Conservation (phyloP, 2,888 invertebrate genomes). For the Seladonia tumulorum region DNA sequence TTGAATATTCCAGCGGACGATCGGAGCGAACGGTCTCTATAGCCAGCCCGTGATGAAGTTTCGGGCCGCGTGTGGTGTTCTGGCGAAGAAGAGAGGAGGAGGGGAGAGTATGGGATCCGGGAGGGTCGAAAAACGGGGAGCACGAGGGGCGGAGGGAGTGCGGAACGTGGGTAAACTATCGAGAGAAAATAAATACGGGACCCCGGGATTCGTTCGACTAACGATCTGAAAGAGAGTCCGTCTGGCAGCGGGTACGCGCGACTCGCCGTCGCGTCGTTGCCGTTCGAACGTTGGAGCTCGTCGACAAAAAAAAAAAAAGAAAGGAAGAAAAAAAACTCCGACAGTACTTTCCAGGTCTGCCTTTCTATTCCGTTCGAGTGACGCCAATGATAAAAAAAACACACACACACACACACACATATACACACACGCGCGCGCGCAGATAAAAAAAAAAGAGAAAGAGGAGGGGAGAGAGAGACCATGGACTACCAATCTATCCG, state of each 20-base stretch:
- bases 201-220: slow-evolving; percentile 62
- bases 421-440: neutral
- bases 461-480: slow-evolving; percentile 2
- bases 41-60: slow-evolving; percentile 35
- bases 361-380: slow-evolving; percentile 57
- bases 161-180: slow-evolving; percentile 61
- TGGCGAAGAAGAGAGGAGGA: slow-evolving; percentile 17
- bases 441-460: no score
- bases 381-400: slow-evolving; percentile 39
- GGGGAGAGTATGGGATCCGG: neutral
- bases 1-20: neutral
- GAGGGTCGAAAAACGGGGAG: slow-evolving; percentile 7
- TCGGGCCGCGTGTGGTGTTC: slow-evolving; percentile 27
- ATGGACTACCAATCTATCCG: slow-evolving; percentile 42
- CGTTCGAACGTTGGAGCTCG: slow-evolving; percentile 30
- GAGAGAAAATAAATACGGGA: slow-evolving; percentile 70
- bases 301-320: slow-evolving; percentile 23
- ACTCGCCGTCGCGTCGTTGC: slow-evolving; percentile 33
- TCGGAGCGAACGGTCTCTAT: slow-evolving; percentile 25
- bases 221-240: slow-evolving; percentile 59
- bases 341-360: slow-evolving; percentile 58
- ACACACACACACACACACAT: neutral
- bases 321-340: slow-evolving; percentile 45
- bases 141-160: neutral
- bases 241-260: slow-evolving; percentile 39